Percentiles rank a stretch among this genome's conserved stretches.
Conservation (phyloP, 2,797 vertebrate species). For the Lateolabrax maculatus region DNA sequence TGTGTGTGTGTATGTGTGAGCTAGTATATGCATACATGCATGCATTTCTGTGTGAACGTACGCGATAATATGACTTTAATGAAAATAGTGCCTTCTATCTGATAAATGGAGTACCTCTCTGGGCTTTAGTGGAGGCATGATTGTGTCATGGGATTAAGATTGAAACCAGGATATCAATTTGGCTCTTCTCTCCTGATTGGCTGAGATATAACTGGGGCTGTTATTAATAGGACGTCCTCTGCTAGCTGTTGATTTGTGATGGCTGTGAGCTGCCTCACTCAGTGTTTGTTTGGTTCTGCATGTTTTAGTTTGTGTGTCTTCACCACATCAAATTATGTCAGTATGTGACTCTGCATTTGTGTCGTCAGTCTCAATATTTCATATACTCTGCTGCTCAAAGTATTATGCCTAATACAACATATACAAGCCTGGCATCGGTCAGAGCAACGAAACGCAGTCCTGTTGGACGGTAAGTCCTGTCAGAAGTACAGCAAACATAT, state of each 20-base stretch:
- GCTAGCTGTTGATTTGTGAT: conserved; percentile 13
- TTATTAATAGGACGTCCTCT: conserved; percentile 1
- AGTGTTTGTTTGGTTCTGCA: background rate
- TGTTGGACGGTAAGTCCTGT: no score
- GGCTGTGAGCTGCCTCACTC: background rate
- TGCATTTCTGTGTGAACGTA: conserved; percentile 11
- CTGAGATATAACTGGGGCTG: conserved; percentile 1
- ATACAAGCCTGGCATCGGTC: no score
- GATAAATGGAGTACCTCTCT: conserved; percentile 21
- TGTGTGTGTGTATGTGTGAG: conserved; percentile 10
- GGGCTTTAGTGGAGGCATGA: conserved; percentile 8
- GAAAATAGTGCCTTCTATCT: conserved; percentile 29
- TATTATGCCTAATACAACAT: no score
- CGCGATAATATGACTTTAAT: conserved; percentile 50
- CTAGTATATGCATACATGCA: background rate
- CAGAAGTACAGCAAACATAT: no score
- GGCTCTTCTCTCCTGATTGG: conserved; percentile 33
- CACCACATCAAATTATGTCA: no score
- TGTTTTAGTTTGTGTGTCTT: background rate
- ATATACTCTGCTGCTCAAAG: no score
- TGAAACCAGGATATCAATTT: conserved; percentile 24
- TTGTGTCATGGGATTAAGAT: conserved; percentile 35
- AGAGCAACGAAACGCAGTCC: no score
- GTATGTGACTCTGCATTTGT: background rate
- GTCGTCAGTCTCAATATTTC: background rate